A percentile compares a stretch with the other conserved stretches of the same genome.
Conservation (phyloP, 2,113 vertebrate species). For the Tapirus terrestris region DNA sequence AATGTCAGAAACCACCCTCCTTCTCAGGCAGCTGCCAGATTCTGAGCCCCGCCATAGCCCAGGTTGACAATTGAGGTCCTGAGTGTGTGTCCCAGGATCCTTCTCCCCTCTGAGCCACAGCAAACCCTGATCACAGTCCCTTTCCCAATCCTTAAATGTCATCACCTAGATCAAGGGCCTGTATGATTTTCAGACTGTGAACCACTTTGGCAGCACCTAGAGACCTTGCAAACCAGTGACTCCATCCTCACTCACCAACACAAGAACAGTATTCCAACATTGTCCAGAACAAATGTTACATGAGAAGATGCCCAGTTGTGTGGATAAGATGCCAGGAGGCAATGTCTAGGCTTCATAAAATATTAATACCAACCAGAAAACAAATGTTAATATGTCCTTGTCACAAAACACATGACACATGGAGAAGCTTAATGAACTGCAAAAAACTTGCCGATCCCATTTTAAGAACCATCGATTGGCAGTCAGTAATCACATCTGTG, state of each 20-base stretch:
- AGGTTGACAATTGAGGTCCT: neutral
- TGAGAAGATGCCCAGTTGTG: neutral
- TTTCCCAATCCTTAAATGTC: neutral
- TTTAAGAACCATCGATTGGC: neutral
- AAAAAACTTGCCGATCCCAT: neutral
- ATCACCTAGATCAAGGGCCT: neutral
- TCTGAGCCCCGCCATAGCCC: neutral
- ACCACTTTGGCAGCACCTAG: neutral
- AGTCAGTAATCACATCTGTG: neutral
- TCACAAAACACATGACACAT: neutral
- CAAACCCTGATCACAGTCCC: neutral
- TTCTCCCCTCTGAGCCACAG: neutral
- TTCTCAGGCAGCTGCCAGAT: neutral
- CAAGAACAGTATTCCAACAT: neutral
- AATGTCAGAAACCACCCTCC: neutral
- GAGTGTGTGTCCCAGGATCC: neutral
- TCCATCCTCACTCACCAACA: rapidly evolving
- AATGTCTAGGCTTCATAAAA: neutral
- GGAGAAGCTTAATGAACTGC: neutral
- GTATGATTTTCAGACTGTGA: neutral
- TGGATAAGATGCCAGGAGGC: neutral
- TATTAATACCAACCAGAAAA: neutral
- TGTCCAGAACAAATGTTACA: neutral
- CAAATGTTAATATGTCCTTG: neutral
- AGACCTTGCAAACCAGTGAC: neutral